A percentile compares a stretch with the other conserved stretches of the same genome.
Evolutionary conservation across 2,797 vertebrate genomes (phyloP).

Genomic region (Dryobates pubescens): DNA sequence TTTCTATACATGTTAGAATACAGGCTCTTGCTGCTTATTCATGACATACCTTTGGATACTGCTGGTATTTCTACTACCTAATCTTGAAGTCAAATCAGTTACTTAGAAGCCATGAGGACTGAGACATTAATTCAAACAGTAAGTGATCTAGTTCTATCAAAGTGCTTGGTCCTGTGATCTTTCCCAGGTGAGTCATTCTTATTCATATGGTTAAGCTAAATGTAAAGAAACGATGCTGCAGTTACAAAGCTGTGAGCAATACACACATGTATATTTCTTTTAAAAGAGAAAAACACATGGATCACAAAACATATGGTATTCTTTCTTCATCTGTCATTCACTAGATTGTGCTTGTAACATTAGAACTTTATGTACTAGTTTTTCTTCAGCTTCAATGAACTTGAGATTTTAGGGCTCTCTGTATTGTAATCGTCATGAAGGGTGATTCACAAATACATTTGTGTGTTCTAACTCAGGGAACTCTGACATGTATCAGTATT

Average conservation of each 20-base stretch:
- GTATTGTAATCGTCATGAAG: not conserved
- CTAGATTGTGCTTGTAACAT: constrained; percentile 18
- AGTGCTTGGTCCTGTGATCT: constrained; percentile 46
- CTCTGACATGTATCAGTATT: not conserved
- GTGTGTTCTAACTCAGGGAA: not conserved
- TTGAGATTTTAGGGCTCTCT: not conserved
- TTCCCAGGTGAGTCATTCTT: not conserved
- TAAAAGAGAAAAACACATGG: constrained; percentile 54
- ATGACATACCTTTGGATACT: not conserved
- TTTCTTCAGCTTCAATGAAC: not conserved
- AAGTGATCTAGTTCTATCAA: constrained; percentile 34
- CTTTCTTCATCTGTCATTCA: constrained; percentile 75
- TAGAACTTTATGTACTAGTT: not conserved
- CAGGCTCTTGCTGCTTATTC: constrained; percentile 29
- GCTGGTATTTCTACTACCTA: constrained; percentile 1
- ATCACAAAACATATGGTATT: constrained; percentile 75
- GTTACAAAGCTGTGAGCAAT: constrained; percentile 71
- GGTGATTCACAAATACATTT: not conserved
- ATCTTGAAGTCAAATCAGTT: constrained; percentile 12
- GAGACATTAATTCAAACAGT: constrained; percentile 12
- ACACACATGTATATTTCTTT: constrained; percentile 17
- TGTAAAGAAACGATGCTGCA: constrained; percentile 62
- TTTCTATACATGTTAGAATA: not conserved
- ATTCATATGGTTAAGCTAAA: constrained; percentile 38
- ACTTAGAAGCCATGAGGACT: constrained; percentile 27